Evolutionary conservation across 2,888 invertebrate genomes (phyloP), one percentile per base, ranked within the genome.

Genomic region (Meliscaeva auricollis): DNA sequence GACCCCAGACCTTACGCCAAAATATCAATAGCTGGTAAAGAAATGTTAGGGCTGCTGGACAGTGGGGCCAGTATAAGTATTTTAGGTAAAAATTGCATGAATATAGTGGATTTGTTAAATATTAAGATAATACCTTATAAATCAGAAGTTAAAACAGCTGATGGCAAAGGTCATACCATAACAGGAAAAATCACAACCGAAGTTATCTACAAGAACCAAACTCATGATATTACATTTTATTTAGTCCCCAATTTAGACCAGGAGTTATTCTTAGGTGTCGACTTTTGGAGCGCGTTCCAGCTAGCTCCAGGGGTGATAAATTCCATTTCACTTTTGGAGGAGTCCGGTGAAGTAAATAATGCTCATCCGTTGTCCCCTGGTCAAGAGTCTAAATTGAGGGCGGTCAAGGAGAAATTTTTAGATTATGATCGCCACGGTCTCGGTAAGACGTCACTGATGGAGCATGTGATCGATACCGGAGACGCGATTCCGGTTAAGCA

Each of bases 381-480:
- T 8, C 54, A 56, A 6, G 7, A 5, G 11, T 15, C 15, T 2
- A 8, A 15, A 11, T 56, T 54, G 54, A n/a, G 22, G 2, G 32
- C 32, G 0, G 32, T 56, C 9, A 56, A 32, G 13, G 11, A 8
- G 17, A 60, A 22, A 8, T 60, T 60, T 60, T 20, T 38, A 0
- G 32, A 35, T 13, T 56, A 2, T 9, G 35, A 56, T 5, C 56
- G 35, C 1, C 35, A 56, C 9, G 56, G 35, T 17, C 56, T 35
- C 5, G 56, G 56, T 5, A 35, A 35, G 3, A 56, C 56, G 2
- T 2, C 26, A 1, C 30, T 52, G 0, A 52, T 52, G 52, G 52
- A 52, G 30, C 52, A 52, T 15, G 15, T 30, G 22, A 52, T 52
- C 13, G 52, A 52, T 52, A 52, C 52, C 7, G 52, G 52, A n/a